Percentiles rank a stretch among this genome's conserved stretches.
phyloP scores from a whole-genome alignment of 64 coral and sea anemone species.

The Anthopleura sola region DNA sequence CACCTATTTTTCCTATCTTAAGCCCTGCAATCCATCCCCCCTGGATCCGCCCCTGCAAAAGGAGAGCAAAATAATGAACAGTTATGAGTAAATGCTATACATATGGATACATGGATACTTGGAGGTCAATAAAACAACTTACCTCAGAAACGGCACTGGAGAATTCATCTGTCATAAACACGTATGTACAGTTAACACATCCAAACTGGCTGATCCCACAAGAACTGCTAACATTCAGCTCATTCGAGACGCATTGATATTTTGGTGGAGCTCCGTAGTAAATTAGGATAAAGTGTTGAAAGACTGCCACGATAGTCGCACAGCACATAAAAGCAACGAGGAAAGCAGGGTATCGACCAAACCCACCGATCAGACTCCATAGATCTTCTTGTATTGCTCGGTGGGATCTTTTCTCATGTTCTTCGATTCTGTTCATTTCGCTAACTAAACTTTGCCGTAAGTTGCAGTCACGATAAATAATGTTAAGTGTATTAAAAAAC shows the following conservation, averaged over 20 bases:
- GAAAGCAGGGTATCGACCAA: conserved; percentile 4
- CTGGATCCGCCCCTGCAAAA: too few species aligned
- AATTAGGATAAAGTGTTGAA: not conserved
- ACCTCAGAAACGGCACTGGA: conserved; percentile 21
- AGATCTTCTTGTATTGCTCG: conserved; percentile 1
- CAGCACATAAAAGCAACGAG: not conserved
- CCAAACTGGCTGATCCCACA: conserved; percentile 17
- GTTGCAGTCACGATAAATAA: too few species aligned
- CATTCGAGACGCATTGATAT: not conserved
- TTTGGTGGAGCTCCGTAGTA: not conserved
- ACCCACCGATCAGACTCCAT: conserved; percentile 14
- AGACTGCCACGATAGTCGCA: not conserved
- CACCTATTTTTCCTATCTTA: too few species aligned
- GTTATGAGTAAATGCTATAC: too few species aligned
- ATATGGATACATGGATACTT: too few species aligned
- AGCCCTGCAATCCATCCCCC: too few species aligned
- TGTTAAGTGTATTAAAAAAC: too few species aligned
- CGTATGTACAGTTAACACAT: conserved; percentile 24
- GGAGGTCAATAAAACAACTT: too few species aligned
- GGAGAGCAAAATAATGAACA: too few species aligned
- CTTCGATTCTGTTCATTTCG: too few species aligned
- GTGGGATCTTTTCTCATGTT: not conserved
- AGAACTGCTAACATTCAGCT: not conserved
- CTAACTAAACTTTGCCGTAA: too few species aligned
- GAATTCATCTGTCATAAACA: not conserved